Base-by-base conservation (phyloP, 2,797 vertebrate species). In the Macroramphosus scolopax region DNA sequence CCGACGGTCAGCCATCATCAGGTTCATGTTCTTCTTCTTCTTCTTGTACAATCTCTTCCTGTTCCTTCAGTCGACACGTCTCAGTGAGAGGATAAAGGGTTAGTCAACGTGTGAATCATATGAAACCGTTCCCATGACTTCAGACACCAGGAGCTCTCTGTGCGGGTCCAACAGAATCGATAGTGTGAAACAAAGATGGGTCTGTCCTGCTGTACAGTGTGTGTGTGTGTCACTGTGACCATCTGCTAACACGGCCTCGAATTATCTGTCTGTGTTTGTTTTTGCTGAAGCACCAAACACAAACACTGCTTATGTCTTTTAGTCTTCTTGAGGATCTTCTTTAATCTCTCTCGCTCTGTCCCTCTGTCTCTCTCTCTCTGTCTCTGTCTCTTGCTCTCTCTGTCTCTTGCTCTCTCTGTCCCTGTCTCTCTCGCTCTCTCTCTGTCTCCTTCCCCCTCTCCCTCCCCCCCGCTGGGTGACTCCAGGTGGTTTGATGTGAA, bases 61-160 rank as follows among this genome's bases (percentile, higher is more conserved):
- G n/a, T n/a, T n/a, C n/a, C n/a, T n/a, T n/a, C n/a, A n/a, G 3
- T n/a, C 14, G 40, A 51, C 20, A 36, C 40, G 38, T 35, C 25
- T 4, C 44, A 20, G 44, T 8, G 45, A 58, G 37, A 38, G 14
- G 53, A 59, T 65, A 56, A 65, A 63, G 58, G 42, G 64, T 84
- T 69, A 76, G 67, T 83, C 68, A 59, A 37, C 25, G 39, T 68
- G 50, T 71, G 73, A 77, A 73, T 73, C 65, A 68, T 55, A 59
- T 42, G 45, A 48, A 63, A 43, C 33, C 13, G 7, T 66, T 65
- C 56, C 46, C 75, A 55, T 70, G 61, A 63, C 63, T 69, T 48
- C 33, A 63, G 57, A 65, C 42, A 31, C 51, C 51, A 56, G 54
- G 50, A 50, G 32, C 58, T 54, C 43, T 48, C 28, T 12, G 24